phyloP scores from a whole-genome alignment of 1,140 invertebrate genomes.

The Zaprionus nigranus region DNA sequence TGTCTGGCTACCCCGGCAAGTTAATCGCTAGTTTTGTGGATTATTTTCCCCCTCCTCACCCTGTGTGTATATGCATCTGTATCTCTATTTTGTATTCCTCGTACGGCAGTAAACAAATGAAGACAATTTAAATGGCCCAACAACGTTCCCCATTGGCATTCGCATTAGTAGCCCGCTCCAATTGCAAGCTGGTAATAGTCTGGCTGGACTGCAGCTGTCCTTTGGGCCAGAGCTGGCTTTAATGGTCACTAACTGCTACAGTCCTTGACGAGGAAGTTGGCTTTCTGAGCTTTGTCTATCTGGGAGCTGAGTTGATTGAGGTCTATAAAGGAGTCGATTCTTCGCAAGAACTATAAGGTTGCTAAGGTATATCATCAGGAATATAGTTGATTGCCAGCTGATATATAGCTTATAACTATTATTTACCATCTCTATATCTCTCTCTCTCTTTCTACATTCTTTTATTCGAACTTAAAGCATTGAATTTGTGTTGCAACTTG shows the following conservation, averaged over 20 bases:
- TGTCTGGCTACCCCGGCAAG: conserved; percentile 21
- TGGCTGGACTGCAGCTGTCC: conserved; percentile 14
- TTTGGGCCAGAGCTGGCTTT: conserved; percentile 10
- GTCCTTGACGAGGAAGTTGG: not conserved
- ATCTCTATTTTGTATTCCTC: conserved; percentile 45
- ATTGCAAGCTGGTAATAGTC: conserved; percentile 55
- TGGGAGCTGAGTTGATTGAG: too few relatives aligned
- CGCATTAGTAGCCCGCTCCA: conserved; percentile 48
- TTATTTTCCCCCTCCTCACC: conserved; percentile 40
- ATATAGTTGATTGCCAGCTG: too few relatives aligned
- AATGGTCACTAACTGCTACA: conserved; percentile 14
- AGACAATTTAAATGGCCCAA: conserved; percentile 79
- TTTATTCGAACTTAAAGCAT: not conserved
- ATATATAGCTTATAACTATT: too few relatives aligned
- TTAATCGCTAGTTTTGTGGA: conserved; percentile 78
- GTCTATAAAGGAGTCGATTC: too few relatives aligned
- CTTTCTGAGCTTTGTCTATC: not conserved
- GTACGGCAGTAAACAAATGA: conserved; percentile 74
- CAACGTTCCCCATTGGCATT: conserved; percentile 48
- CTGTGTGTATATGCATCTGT: conserved; percentile 9
- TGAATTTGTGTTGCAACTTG: not conserved
- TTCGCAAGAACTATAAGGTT: too few relatives aligned
- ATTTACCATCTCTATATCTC: too few relatives aligned
- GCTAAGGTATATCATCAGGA: too few relatives aligned
- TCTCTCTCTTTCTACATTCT: not conserved